Percentiles rank a stretch among this genome's conserved stretches.
Evolutionary conservation across 2,797 vertebrate genomes (phyloP).

Genomic region (Macroramphosus scolopax): DNA sequence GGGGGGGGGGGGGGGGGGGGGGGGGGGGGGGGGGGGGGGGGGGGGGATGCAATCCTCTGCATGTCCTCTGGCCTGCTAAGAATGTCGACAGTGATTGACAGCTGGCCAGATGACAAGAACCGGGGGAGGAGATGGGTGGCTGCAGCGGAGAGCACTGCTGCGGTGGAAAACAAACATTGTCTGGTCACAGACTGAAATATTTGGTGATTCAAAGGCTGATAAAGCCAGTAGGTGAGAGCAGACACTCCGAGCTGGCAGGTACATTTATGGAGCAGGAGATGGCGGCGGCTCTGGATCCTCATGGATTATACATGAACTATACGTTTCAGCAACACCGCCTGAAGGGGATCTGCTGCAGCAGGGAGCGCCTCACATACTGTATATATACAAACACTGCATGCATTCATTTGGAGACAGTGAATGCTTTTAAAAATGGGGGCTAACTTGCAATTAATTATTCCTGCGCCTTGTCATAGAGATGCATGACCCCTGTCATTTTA

Average conservation of each 20-base stretch:
- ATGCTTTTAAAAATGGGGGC: conserved; percentile 4
- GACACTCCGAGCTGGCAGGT: conserved; percentile 3
- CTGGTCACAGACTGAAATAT: conserved; percentile 16
- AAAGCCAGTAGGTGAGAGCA: conserved; percentile 13
- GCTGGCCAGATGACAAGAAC: conserved; percentile 57
- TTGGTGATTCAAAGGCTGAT: conserved; percentile 32
- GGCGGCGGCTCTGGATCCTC: conserved; percentile 5
- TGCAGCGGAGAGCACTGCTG: conserved; percentile 37
- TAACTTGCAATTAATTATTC: too few relatives aligned
- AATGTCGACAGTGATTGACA: conserved; percentile 65
- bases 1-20: conserved; percentile 45
- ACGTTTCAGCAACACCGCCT: background rate
- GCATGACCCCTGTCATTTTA: conserved; percentile 2
- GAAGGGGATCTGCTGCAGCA: conserved; percentile 6
- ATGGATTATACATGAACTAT: conserved; percentile 1
- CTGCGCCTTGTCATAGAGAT: background rate
- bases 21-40: conserved; percentile 39
- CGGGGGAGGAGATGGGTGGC: conserved; percentile 35
- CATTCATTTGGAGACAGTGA: too few relatives aligned
- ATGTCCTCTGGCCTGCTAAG: conserved; percentile 37
- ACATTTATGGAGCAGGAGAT: conserved; percentile 14
- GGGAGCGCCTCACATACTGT: too few relatives aligned
- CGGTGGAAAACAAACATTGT: conserved; percentile 35
- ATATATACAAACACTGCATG: too few relatives aligned
- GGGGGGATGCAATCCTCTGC: conserved; percentile 47